Conservation (phyloP, 2,113 vertebrate species). For the Oncorhynchus nerka region DNA sequence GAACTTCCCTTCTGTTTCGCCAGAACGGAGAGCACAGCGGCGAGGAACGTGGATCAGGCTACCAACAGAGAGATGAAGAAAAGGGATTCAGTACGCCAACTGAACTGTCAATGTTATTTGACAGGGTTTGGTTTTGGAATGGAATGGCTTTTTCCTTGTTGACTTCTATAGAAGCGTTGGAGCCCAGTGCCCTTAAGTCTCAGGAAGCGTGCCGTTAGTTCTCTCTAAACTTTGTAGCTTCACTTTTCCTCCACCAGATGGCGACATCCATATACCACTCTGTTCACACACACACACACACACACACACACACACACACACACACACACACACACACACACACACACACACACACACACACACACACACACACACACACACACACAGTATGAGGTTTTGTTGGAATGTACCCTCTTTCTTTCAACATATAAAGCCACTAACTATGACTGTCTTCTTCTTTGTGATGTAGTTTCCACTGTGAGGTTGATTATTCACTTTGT, state of each 20-base stretch:
- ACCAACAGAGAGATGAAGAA: too few species aligned
- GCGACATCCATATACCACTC: conserved; percentile 26
- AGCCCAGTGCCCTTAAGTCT: neutral
- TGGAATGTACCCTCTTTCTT: neutral
- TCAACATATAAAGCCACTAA: conserved; percentile 16
- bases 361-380: neutral
- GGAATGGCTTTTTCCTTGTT: too few species aligned
- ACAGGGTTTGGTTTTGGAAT: too few species aligned
- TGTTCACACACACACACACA: neutral
- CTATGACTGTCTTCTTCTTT: neutral
- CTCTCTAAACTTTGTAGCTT: neutral
- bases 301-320: too few species aligned
- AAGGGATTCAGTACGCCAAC: too few species aligned
- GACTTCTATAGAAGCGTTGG: too few species aligned
- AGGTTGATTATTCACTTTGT: neutral
- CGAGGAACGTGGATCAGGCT: too few species aligned
- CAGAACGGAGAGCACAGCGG: too few species aligned
- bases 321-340: too few species aligned
- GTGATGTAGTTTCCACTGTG: neutral
- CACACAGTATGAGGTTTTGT: neutral
- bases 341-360: too few species aligned
- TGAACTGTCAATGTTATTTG: too few species aligned
- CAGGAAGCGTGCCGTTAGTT: neutral
- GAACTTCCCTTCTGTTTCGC: too few species aligned
- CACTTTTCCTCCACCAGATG: conserved; percentile 37